Evolutionary conservation across 2,797 vertebrate species (phyloP).

Genomic region (Gallirallus australis): DNA sequence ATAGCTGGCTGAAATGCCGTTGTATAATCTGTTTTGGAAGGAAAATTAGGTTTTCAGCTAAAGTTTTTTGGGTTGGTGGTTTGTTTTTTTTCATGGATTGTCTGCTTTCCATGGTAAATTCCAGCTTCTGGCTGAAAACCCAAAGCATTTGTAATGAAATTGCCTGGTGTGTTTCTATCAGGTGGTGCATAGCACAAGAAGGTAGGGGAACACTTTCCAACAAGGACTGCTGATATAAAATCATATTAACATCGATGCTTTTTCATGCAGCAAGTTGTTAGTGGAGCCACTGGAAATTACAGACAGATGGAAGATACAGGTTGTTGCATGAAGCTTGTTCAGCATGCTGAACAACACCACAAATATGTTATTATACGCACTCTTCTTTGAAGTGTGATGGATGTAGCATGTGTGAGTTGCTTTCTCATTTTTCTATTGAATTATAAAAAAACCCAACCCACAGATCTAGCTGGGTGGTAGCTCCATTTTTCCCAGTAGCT

Average conservation of each 20-base stretch:
- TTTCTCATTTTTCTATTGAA: slow-evolving; percentile 63
- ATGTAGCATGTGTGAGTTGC: slow-evolving; percentile 48
- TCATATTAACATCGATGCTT: slow-evolving; percentile 6
- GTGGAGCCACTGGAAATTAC: slow-evolving; percentile 45
- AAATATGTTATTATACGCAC: slow-evolving; percentile 23
- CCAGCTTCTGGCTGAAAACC: slow-evolving; percentile 23
- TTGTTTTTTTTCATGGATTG: neutral
- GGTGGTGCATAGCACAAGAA: neutral
- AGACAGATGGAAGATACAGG: slow-evolving; percentile 63
- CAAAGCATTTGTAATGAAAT: slow-evolving; percentile 31
- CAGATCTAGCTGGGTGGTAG: slow-evolving; percentile 52
- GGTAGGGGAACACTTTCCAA: slow-evolving; percentile 27
- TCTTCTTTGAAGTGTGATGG: slow-evolving; percentile 51
- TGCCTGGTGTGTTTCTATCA: neutral
- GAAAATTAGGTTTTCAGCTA: slow-evolving; percentile 28
- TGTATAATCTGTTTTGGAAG: slow-evolving; percentile 29
- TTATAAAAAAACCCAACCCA: neutral
- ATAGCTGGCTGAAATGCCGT: neutral
- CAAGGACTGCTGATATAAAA: slow-evolving; percentile 24
- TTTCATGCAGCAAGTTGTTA: slow-evolving; percentile 30
- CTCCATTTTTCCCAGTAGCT: slow-evolving; percentile 54
- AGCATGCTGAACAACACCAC: slow-evolving; percentile 34
- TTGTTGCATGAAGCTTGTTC: slow-evolving; percentile 46
- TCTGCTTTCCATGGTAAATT: slow-evolving; percentile 53
- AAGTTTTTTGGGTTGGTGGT: neutral